Conservation (phyloP, 2,888 invertebrate genomes). For the Heliconius charithonia region DNA sequence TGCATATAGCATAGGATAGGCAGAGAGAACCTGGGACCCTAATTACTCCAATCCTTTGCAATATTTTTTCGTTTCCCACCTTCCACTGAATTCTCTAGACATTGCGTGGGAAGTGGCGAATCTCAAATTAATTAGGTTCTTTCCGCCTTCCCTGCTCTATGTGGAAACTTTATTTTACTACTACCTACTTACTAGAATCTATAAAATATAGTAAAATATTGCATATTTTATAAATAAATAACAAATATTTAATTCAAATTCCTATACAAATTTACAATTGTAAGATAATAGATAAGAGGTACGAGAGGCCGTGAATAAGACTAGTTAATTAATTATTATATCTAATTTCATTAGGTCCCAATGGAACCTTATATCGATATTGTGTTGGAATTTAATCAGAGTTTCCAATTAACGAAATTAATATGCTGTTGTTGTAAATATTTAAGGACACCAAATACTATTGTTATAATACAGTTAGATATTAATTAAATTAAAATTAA, state of each 20-base stretch:
- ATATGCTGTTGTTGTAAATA: conserved; percentile 6
- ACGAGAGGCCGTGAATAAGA: conserved; percentile 38
- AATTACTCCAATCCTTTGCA: background rate
- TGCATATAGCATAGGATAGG: background rate
- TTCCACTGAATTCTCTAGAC: no score
- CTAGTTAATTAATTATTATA: conserved; percentile 42
- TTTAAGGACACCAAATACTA: background rate
- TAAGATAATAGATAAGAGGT: conserved; percentile 39
- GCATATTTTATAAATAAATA: background rate
- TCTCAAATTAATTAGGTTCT: no score
- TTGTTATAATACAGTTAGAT: background rate
- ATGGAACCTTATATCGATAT: conserved; percentile 22
- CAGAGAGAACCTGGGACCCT: background rate
- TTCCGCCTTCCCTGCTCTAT: no score
- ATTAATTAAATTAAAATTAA: no score
- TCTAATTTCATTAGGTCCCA: conserved; percentile 33
- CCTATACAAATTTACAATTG: conserved; percentile 18
- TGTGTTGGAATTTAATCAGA: conserved; percentile 19
- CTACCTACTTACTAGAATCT: no score
- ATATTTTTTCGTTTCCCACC: background rate
- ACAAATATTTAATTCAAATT: conserved; percentile 4
- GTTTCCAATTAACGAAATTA: conserved; percentile 15
- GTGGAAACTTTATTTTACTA: no score
- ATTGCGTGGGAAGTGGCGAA: no score
- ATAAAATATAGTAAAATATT: background rate